Conservation (phyloP, 2,797 vertebrate genomes). For the Anguilla anguilla region DNA sequence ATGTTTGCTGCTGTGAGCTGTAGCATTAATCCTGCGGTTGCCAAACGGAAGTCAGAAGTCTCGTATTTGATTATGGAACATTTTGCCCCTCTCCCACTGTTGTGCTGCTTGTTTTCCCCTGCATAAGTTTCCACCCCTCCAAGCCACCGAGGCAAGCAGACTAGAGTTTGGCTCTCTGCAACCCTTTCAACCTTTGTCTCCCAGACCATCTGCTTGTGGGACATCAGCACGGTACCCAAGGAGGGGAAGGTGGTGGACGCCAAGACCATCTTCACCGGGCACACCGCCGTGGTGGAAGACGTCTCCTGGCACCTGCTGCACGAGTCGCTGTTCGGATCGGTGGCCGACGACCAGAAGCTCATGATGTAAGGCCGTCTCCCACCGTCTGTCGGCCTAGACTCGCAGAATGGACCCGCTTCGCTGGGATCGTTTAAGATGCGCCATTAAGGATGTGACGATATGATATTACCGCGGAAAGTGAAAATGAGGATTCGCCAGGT, state of each 20-base stretch:
- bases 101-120: background rate
- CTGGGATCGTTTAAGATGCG: background rate
- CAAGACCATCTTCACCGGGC: constrained; percentile 97
- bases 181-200: background rate
- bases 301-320: constrained; percentile 97
- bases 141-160: background rate
- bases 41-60: background rate
- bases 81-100: background rate
- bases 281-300: constrained; percentile 95
- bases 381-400: background rate
- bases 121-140: background rate
- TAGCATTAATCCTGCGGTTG: background rate
- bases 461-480: constrained; percentile 33
- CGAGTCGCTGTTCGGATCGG: constrained; percentile 94
- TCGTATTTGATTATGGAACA: background rate
- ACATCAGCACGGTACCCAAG: constrained; percentile 94
- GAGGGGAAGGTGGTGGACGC: constrained; percentile 97
- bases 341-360: constrained; percentile 96
- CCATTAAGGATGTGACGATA: background rate
- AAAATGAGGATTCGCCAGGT: background rate
- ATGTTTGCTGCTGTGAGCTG: background rate
- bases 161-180: background rate
- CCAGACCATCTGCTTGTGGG: constrained; percentile 96
- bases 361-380: constrained; percentile 84
- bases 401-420: background rate